These are phyloP conservation scores for Microvelia longipes DNA, from an alignment of 1,140 invertebrate genomes.

Conservation along the genomic window DNA sequence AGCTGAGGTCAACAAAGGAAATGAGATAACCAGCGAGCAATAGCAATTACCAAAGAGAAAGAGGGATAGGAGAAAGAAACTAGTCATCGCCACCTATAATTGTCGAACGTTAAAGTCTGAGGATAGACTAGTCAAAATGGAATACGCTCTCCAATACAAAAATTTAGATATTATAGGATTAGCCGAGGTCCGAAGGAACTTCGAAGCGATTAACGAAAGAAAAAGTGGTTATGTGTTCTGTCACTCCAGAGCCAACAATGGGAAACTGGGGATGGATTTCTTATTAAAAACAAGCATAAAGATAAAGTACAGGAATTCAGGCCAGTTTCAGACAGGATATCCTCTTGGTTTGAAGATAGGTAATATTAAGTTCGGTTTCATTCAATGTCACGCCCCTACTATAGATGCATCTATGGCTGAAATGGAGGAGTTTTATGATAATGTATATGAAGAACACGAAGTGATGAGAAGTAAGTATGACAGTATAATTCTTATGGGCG, in stretches of 20 bases:
- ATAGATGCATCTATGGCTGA: neutral
- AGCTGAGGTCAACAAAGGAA: neutral
- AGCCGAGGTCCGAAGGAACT: slow-evolving; percentile 2
- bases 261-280: neutral
- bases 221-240: slow-evolving; percentile 1
- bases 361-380: neutral
- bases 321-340: neutral
- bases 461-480: neutral
- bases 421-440: neutral
- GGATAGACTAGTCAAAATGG: neutral
- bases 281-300: neutral
- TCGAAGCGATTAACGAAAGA: neutral
- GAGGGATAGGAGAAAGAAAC: neutral
- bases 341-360: neutral
- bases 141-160: neutral
- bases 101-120: neutral
- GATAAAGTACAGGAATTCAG: neutral
- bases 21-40: neutral
- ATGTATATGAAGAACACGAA: neutral
- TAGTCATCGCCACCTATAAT: neutral
- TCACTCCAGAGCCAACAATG: neutral
- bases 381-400: slow-evolving; percentile 1
- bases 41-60: neutral
- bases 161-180: slow-evolving; percentile 1
- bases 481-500: neutral